Percentiles rank a stretch among this genome's conserved stretches.
These are phyloP conservation scores for Meriones unguiculatus DNA, from an alignment of 2,113 vertebrate genomes.

Conservation along the genomic window DNA sequence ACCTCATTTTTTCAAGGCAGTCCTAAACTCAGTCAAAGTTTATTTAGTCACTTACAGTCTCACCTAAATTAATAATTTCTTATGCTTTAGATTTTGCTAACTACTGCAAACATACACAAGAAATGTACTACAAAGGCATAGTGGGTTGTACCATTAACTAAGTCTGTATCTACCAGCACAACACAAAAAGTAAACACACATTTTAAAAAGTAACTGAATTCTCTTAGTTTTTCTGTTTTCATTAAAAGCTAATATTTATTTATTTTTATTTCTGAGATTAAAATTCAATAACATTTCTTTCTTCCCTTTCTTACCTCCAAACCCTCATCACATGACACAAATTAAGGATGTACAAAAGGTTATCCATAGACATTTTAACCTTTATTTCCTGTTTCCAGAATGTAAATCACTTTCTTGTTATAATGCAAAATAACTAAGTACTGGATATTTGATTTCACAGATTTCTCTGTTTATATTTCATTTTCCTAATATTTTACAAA, in stretches of 20 bases:
- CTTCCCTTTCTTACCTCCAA: not conserved
- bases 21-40: constrained; percentile 31
- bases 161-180: not conserved
- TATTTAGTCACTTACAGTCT: not conserved
- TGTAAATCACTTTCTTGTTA: not conserved
- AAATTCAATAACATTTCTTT: not conserved
- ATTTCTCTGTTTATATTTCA: constrained; percentile 15
- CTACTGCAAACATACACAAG: constrained; percentile 34
- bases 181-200: not conserved
- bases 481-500: constrained; percentile 38
- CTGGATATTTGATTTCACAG: not conserved
- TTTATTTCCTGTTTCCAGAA: not conserved
- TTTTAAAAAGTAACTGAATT: constrained; percentile 31
- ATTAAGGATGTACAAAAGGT: constrained; percentile 27
- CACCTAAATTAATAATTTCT: constrained; percentile 49
- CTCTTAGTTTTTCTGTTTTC: not conserved
- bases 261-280: not conserved
- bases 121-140: not conserved
- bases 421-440: not conserved
- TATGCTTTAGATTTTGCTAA: constrained; percentile 25
- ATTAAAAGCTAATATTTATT: not conserved
- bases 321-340: not conserved
- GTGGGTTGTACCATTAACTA: not conserved
- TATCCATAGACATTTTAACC: not conserved
- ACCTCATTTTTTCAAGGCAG: constrained; percentile 48